phyloP scores from a whole-genome alignment of 2,888 invertebrate genomes.

The Scaptodrosophila latifasciaeformis region DNA sequence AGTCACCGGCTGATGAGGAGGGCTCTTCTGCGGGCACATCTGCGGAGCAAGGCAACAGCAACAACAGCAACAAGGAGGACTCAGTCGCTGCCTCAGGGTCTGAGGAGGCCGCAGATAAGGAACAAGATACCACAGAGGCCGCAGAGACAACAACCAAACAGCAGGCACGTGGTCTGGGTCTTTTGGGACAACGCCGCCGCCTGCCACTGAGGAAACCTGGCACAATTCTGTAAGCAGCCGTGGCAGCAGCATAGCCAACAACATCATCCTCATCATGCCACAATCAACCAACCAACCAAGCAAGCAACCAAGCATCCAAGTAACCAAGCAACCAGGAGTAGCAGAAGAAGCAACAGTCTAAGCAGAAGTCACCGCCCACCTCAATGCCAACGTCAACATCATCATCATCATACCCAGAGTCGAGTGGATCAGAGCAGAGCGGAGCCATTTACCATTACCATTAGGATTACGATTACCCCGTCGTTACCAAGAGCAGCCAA shows the following conservation, averaged over 20 bases:
- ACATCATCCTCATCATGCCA: background rate
- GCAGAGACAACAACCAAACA: slow-evolving; percentile 77
- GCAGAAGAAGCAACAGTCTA: too few relatives aligned
- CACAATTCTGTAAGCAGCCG: slow-evolving; percentile 72
- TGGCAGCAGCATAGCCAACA: background rate
- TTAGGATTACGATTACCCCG: background rate
- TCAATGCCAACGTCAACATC: too few relatives aligned
- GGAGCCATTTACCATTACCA: background rate
- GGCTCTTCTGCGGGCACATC: slow-evolving; percentile 35
- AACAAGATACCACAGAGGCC: slow-evolving; percentile 69
- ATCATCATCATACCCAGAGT: too few relatives aligned
- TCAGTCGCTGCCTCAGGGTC: slow-evolving; percentile 36
- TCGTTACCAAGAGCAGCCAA: too few relatives aligned
- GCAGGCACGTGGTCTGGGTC: slow-evolving; percentile 80
- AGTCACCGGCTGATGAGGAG: slow-evolving; percentile 45
- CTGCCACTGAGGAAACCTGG: slow-evolving; percentile 79
- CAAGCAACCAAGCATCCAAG: too few relatives aligned
- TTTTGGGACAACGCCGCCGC: slow-evolving; percentile 83
- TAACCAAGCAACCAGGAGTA: too few relatives aligned
- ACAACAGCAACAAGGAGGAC: slow-evolving; percentile 49
- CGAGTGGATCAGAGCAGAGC: too few relatives aligned
- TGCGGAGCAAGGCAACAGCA: too few relatives aligned
- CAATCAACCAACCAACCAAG: background rate
- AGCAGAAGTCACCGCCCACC: too few relatives aligned
- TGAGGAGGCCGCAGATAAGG: slow-evolving; percentile 47